Conservation (phyloP, 2,113 vertebrate species). For the Plecotus auritus region DNA sequence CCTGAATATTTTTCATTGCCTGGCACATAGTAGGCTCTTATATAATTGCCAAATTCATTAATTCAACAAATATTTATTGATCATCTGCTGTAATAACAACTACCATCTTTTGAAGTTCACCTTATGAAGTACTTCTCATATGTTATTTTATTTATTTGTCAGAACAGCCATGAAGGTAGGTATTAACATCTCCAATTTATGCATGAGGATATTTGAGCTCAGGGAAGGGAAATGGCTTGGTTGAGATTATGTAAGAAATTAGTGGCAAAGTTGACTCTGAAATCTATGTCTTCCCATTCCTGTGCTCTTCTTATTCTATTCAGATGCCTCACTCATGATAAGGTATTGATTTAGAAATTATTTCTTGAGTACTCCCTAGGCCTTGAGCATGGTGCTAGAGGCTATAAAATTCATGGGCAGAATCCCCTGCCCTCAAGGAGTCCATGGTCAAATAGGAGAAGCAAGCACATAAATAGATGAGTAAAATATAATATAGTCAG, state of each 20-base stretch:
- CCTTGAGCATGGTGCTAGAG: not conserved
- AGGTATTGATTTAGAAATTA: not conserved
- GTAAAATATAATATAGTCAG: not conserved
- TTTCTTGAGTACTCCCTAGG: not conserved
- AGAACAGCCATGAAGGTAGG: not conserved
- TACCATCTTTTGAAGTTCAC: not conserved
- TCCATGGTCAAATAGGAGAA: not conserved
- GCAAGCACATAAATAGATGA: not conserved
- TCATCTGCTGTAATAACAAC: not conserved
- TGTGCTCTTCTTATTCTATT: not conserved
- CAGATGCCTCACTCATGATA: not conserved
- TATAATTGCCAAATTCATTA: not conserved
- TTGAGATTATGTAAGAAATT: not conserved
- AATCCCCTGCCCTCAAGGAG: not conserved
- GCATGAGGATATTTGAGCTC: not conserved
- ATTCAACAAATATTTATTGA: constrained; percentile 10
- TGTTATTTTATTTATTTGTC: not conserved
- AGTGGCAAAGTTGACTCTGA: not conserved
- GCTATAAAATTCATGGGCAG: not conserved
- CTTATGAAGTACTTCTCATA: not conserved
- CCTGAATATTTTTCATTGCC: not conserved
- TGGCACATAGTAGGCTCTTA: not conserved
- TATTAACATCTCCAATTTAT: not conserved
- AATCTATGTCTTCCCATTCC: not conserved
- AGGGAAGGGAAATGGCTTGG: not conserved